Evolutionary conservation across 1,140 invertebrate species (phyloP).

Genomic region (Steinernema feltiae): DNA sequence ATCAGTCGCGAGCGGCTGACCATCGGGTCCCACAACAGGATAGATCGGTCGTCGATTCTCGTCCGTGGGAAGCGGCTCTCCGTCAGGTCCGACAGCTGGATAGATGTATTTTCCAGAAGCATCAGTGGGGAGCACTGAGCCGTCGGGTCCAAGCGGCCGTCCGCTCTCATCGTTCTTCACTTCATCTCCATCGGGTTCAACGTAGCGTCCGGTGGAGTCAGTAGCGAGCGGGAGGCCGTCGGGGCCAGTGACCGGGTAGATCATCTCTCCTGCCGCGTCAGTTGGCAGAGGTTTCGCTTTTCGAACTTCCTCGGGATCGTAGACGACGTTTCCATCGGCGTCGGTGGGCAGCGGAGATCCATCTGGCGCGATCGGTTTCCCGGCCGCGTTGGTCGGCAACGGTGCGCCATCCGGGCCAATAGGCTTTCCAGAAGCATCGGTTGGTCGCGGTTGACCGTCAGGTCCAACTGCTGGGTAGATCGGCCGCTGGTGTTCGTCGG

Average conservation of each 20-base stretch:
- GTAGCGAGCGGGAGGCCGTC: not conserved
- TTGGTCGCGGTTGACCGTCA: not conserved
- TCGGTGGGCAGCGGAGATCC: constrained; percentile 23
- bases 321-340: not conserved
- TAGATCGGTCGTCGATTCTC: not conserved
- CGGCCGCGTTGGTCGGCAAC: constrained; percentile 20
- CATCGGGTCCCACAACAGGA: constrained; percentile 1
- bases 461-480: constrained; percentile 4
- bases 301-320: not conserved
- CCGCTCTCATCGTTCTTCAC: constrained; percentile 16
- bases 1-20: constrained; percentile 27
- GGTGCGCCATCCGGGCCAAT: constrained; percentile 26
- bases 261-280: constrained; percentile 6
- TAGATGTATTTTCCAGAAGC: constrained; percentile 22
- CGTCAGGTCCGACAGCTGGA: constrained; percentile 28
- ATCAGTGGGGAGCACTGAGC: constrained; percentile 31
- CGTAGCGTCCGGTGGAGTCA: not conserved
- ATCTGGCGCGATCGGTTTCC: constrained; percentile 22
- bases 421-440: not conserved
- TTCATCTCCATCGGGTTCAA: constrained; percentile 12
- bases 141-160: constrained; percentile 21
- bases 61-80: constrained; percentile 19
- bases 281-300: constrained; percentile 10
- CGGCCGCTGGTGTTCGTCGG: not conserved
- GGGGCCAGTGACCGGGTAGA: not conserved